Conservation (phyloP, 1,140 invertebrate genomes). For the Drosophila triauraria region DNA sequence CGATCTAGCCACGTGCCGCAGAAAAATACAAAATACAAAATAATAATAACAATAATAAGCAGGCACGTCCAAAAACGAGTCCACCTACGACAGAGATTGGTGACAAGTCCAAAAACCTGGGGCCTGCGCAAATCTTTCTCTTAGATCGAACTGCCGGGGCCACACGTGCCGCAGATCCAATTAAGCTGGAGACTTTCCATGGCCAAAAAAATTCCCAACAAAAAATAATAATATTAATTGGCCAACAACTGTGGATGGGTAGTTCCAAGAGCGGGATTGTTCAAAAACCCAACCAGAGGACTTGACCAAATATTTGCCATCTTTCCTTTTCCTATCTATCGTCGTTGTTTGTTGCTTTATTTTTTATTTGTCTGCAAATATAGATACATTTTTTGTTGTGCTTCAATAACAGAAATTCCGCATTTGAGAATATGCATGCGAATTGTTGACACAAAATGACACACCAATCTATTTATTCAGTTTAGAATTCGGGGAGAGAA, state of each 20-base stretch:
- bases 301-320: constrained; percentile 65
- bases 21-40: background rate
- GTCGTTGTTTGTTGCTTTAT: background rate
- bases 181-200: constrained; percentile 60
- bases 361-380: constrained; percentile 34
- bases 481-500: constrained; percentile 23
- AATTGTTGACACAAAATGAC: constrained; percentile 62
- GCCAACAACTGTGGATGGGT: constrained; percentile 47
- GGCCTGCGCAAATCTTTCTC: constrained; percentile 36
- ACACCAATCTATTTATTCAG: constrained; percentile 55
- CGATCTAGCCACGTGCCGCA: constrained; percentile 28
- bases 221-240: constrained; percentile 48
- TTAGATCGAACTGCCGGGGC: constrained; percentile 12
- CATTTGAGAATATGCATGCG: constrained; percentile 49
- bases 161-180: constrained; percentile 50
- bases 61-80: constrained; percentile 43
- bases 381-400: constrained; percentile 27
- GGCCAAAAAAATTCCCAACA: constrained; percentile 34
- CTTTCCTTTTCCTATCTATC: constrained; percentile 10
- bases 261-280: constrained; percentile 31
- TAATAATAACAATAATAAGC: constrained; percentile 31
- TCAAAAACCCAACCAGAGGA: constrained; percentile 44
- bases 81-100: constrained; percentile 34
- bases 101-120: constrained; percentile 33
- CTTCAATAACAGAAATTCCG: constrained; percentile 72